These are phyloP conservation scores for Myopa testacea DNA, from an alignment of 2,888 invertebrate genomes.

Conservation along the genomic window DNA sequence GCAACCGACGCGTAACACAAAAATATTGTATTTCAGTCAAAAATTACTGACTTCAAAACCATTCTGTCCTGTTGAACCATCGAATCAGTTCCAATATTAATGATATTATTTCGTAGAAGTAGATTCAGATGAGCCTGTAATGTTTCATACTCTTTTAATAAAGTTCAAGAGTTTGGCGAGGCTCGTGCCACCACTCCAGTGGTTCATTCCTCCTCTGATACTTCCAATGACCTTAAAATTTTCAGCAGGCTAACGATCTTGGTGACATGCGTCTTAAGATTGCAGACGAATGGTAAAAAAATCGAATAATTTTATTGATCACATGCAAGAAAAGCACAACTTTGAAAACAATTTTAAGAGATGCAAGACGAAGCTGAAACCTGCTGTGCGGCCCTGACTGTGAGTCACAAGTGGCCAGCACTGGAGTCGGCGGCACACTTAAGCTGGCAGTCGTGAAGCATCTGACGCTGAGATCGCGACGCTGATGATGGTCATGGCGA, in stretches of 20 bases:
- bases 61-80: too few species aligned
- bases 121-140: too few species aligned
- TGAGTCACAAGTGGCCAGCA: neutral
- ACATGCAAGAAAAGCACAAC: neutral
- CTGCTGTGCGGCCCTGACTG: constrained; percentile 25
- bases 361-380: constrained; percentile 2
- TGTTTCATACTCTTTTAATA: too few species aligned
- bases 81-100: too few species aligned
- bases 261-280: constrained; percentile 16
- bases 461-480: neutral
- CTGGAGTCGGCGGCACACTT: neutral
- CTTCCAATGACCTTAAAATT: neutral
- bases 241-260: constrained; percentile 17
- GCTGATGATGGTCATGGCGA: neutral
- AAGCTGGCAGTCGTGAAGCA: neutral
- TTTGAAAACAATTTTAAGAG: neutral
- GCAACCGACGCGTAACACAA: too few species aligned
- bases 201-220: neutral
- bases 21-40: too few species aligned
- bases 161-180: too few species aligned
- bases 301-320: neutral
- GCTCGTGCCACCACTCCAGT: too few species aligned
- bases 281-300: neutral
- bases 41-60: too few species aligned
- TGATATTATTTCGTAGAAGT: too few species aligned